These are phyloP conservation scores for Montipora cactus DNA, from an alignment of 64 coral and sea anemone genomes.

Conservation along the genomic window DNA sequence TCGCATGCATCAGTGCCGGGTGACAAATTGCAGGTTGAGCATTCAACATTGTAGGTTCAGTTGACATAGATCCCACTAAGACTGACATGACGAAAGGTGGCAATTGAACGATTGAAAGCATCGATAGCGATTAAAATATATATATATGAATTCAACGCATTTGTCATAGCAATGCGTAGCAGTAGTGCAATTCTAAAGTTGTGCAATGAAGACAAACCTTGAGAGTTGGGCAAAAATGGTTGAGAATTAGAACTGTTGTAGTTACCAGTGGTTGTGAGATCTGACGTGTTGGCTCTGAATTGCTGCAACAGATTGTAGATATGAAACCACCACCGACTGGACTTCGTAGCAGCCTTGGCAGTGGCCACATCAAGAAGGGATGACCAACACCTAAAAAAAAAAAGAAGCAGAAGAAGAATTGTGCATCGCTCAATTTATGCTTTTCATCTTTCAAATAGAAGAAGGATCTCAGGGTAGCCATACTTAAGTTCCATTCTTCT, in stretches of 20 bases:
- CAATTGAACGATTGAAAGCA: too few species aligned
- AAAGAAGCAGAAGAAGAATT: too few species aligned
- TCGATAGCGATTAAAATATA: too few species aligned
- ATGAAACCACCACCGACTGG: constrained; percentile 95
- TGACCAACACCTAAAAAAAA: constrained; percentile 76
- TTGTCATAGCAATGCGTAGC: too few species aligned
- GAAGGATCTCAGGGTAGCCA: background rate
- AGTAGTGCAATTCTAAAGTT: too few species aligned
- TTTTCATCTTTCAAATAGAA: background rate
- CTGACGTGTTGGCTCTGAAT: background rate
- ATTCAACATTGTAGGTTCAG: too few species aligned
- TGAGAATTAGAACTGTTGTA: background rate
- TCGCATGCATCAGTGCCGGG: too few species aligned
- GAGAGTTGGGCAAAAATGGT: background rate
- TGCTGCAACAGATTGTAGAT: constrained; percentile 77
- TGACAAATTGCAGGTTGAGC: too few species aligned
- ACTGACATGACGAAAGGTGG: too few species aligned
- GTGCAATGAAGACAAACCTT: too few species aligned
- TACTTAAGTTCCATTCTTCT: constrained; percentile 93
- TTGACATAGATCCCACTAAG: too few species aligned
- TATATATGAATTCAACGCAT: too few species aligned
- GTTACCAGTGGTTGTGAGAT: background rate
- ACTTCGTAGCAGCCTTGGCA: constrained; percentile 59
- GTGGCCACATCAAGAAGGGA: constrained; percentile 85
- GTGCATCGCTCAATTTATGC: background rate